Base-by-base conservation (phyloP, 2,888 invertebrate species). In the Helicoverpa assulta region DNA sequence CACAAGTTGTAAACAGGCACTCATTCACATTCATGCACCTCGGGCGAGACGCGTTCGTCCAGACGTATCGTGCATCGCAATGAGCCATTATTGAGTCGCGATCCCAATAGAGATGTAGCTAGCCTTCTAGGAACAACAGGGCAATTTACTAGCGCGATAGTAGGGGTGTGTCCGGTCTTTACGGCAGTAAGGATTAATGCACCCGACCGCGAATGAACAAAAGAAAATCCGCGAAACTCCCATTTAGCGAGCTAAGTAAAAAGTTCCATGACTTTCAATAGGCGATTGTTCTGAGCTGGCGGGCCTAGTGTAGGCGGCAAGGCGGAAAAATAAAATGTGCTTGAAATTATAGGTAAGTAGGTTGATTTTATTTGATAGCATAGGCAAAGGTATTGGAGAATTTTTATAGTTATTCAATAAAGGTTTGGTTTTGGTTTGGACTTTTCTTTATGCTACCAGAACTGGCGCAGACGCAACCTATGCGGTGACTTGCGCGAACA, bases 41-140 rank as follows among this genome's bases (percentile, higher is more conserved):
- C 84, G 83, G 92, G 91, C 92, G 81, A 89, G 87, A 89, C 86
- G 84, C 81, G 78, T 81, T 73, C 79, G 78, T 71, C 76, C 85
- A 88, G 88, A 90, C 90, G 88, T 91, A 91, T 90, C 91, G 88
- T 70, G 88, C 89, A 91, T 92, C 90, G 89, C 87, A 90, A 90
- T 88, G 87, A 89, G 81, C 88, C 87, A 89, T 91, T 90, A 90
- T 86, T 87, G 85, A 88, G 85, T 79, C 81, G 81, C 87, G 89
- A 90, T 90, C 81, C 87, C 89, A 90, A 92, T 92, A 89, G 90
- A 92, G 92, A 91, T 89, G 91, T 92, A 83, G 83, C 78, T 70
- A 78, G 80, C 72, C 76, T 83, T 89, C 85, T 83, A 84, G 76
- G 81, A 87, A 87, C 81, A 83, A 84, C 82, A 79, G 74, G 78